Conservation (phyloP, 1,140 invertebrate species). For the Diorhabda elongata region DNA sequence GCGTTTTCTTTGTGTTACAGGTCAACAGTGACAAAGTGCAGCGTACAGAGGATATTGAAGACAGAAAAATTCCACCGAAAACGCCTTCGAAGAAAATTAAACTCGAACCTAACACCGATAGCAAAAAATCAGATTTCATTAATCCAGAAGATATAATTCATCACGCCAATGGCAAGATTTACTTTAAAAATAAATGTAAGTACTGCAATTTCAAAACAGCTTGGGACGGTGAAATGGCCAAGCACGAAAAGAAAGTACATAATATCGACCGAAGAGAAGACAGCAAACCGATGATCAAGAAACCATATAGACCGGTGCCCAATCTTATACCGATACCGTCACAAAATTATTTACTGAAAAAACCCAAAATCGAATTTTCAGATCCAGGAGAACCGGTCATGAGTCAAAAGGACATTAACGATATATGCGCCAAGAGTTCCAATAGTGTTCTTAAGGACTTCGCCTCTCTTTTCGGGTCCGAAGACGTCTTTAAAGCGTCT, state of each 20-base stretch:
- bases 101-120: conserved; percentile 14
- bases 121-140: conserved; percentile 47
- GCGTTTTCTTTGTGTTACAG: conserved; percentile 25
- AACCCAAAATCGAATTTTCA: conserved; percentile 10
- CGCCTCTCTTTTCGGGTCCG: conserved; percentile 49
- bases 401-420: conserved; percentile 48
- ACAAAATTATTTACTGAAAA: conserved; percentile 31
- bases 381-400: conserved; percentile 35
- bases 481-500: conserved; percentile 43
- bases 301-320: conserved; percentile 60
- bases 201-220: conserved; percentile 46
- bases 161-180: conserved; percentile 50
- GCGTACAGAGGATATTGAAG: conserved; percentile 39
- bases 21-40: conserved; percentile 24
- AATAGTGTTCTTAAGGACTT: conserved; percentile 52
- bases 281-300: conserved; percentile 43
- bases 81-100: conserved; percentile 17
- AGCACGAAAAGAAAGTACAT: conserved; percentile 52
- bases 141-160: conserved; percentile 51
- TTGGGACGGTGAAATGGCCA: conserved; percentile 54
- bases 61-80: conserved; percentile 39
- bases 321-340: conserved; percentile 63
- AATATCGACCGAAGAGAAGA: conserved; percentile 43
- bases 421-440: conserved; percentile 47
- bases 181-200: conserved; percentile 46